Conservation (phyloP, 92 coral and sea anemone genomes). For the Porites lobata region DNA sequence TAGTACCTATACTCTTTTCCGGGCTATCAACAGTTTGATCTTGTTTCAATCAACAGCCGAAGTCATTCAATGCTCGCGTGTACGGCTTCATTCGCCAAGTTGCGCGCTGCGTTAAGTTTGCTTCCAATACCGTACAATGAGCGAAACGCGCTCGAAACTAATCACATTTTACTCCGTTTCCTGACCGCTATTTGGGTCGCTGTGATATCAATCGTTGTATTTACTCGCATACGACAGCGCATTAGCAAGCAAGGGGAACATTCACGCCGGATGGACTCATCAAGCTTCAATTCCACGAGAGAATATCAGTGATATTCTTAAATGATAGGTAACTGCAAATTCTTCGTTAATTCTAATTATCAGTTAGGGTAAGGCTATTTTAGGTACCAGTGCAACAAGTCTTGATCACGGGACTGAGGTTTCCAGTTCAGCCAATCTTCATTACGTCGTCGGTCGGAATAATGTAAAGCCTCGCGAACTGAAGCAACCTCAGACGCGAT, state of each 20-base stretch:
- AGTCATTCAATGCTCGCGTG: slow-evolving; percentile 12
- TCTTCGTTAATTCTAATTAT: slow-evolving; percentile 8
- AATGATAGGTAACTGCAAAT: slow-evolving; percentile 6
- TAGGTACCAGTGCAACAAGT: neutral
- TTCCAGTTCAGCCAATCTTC: neutral
- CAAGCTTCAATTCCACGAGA: neutral
- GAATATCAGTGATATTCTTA: neutral
- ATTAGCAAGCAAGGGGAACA: neutral
- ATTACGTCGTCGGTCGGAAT: neutral
- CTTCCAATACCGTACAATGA: too few relatives aligned
- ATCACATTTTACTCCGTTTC: neutral
- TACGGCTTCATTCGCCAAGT: neutral
- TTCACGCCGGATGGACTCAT: neutral
- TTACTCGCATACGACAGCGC: neutral
- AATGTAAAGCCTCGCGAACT: neutral
- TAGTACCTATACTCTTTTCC: slow-evolving; percentile 15
- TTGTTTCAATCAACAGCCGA: slow-evolving; percentile 40
- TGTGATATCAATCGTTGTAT: neutral
- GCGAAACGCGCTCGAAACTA: neutral
- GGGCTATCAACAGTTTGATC: slow-evolving; percentile 55
- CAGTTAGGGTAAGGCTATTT: neutral
- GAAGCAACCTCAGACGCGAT: neutral
- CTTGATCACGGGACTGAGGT: neutral
- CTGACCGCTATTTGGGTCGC: neutral
- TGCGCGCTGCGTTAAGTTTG: neutral